Evolutionary conservation across 2,888 invertebrate species (phyloP), one percentile per base, ranked within the genome.

Genomic region (Eupeodes luniger): DNA sequence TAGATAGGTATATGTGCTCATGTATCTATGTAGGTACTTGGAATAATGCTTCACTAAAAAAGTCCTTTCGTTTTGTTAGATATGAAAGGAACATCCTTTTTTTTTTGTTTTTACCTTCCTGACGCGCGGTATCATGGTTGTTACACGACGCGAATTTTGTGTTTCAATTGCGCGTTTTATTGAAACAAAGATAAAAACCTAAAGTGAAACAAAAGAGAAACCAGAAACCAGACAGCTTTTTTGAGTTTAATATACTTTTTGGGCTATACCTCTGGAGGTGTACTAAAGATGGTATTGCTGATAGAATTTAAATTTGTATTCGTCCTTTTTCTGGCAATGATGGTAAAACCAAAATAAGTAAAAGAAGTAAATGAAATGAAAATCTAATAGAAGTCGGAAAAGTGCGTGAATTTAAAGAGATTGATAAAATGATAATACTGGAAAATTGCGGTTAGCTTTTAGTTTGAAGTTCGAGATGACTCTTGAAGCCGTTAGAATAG

Each of bases 131-230:
- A 55, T 81, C 55, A 59, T 59, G 74, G 66, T 70, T 85, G 85
- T 85, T 53, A 75, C 72, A 57, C 69, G 75, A 75, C 72, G 44
- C 69, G 69, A 78, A 85, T 88, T 88, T 81, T 81, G 81, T 76
- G 89, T 89, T 85, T 89, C 89, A 89, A 89, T 89, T 89, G 89
- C 85, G 85, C 89, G 85, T 88, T 88, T 88, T 88, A 88, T 88
- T 88, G 88, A 85, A 88, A 85, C 88, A 88, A 85, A 88, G 88
- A 88, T 88, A 88, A 88, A 64, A 67, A 40, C 64, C 70, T n/a
- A 12, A 5, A 5, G 69, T 40, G 40, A 40, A 53, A 82, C 82
- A 86, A 82, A 64, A n/a, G 27, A 64, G 11, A 12, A 70, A 49
- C n/a, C 51, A 64, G 11, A 12, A 70, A 49, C n/a, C 51, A 82